Conservation (phyloP, 2,888 invertebrate species). For the Cepaea hortensis region DNA sequence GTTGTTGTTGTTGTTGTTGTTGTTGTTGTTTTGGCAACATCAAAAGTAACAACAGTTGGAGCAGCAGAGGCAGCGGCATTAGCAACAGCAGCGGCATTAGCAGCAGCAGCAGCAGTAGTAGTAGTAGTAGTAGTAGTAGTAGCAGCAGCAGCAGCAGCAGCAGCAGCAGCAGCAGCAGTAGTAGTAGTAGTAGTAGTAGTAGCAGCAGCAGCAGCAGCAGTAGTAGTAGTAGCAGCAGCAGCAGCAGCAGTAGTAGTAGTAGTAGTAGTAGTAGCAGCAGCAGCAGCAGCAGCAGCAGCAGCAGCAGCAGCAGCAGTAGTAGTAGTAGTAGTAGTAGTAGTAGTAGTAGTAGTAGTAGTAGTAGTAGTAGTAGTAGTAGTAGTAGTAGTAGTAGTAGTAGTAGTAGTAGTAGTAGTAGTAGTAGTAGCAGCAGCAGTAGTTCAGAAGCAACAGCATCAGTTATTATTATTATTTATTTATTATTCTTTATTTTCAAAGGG, state of each 20-base stretch:
- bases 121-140: background rate
- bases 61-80: background rate
- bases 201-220: background rate
- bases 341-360: conserved; percentile 37
- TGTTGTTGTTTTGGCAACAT: too few relatives aligned
- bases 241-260: conserved; percentile 38
- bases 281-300: background rate
- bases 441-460: background rate
- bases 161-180: background rate
- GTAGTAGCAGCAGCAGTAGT: background rate
- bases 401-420: background rate
- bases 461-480: too few relatives aligned
- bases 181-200: background rate
- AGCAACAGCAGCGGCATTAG: conserved; percentile 32
- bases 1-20: background rate
- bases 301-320: background rate
- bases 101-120: conserved; percentile 35
- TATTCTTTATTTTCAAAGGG: too few relatives aligned
- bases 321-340: conserved; percentile 31
- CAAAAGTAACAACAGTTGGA: too few relatives aligned
- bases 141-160: background rate
- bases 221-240: conserved; percentile 34
- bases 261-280: conserved; percentile 17
- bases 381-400: background rate
- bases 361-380: conserved; percentile 33